These are phyloP conservation scores for Muraenolepis orangiensis DNA, from an alignment of 2,797 vertebrate species.

Conservation along the genomic window DNA sequence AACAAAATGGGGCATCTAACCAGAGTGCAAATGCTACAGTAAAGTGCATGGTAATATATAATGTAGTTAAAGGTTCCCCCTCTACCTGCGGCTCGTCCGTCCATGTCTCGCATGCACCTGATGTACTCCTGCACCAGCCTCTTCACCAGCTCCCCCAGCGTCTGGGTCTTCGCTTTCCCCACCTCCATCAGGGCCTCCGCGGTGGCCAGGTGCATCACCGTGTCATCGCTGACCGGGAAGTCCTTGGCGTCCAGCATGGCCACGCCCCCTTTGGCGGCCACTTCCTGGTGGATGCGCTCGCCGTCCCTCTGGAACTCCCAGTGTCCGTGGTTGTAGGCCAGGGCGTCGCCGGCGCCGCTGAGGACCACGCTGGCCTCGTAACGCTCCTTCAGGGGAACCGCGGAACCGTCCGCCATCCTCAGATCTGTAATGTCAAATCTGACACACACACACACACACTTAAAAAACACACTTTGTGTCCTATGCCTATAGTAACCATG, in stretches of 20 bases:
- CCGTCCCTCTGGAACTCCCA: conserved; percentile 74
- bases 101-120: conserved; percentile 78
- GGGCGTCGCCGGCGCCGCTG: conserved; percentile 70
- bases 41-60: no score
- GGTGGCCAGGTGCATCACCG: conserved; percentile 80
- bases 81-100: conserved; percentile 74
- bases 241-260: conserved; percentile 52
- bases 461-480: no score
- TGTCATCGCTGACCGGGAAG: conserved; percentile 78
- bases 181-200: conserved; percentile 73
- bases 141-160: conserved; percentile 53
- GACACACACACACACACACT: neutral
- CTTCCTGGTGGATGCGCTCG: conserved; percentile 66
- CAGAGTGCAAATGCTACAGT: no score
- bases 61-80: neutral
- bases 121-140: conserved; percentile 73
- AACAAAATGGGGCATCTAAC: no score
- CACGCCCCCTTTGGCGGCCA: conserved; percentile 69
- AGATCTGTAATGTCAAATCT: neutral
- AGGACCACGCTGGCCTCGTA: conserved; percentile 77
- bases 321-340: conserved; percentile 59
- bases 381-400: conserved; percentile 43
- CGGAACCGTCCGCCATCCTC: neutral
- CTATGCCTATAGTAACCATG: no score
- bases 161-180: neutral